Base-by-base conservation (phyloP, 2,888 invertebrate species). In the Lasioglossum morio region DNA sequence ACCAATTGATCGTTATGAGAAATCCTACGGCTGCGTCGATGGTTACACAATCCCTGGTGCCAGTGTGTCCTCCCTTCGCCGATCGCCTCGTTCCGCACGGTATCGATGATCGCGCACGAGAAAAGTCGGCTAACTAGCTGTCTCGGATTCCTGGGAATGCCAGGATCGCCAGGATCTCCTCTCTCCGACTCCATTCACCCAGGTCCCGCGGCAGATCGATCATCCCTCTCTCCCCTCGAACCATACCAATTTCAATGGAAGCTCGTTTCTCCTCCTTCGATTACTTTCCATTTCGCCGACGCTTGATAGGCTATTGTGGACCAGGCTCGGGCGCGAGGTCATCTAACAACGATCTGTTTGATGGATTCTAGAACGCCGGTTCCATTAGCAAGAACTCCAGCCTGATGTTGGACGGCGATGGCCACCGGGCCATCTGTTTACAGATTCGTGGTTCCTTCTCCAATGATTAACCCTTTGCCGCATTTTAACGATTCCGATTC, bases 1-100 rank as follows among this genome's bases (percentile, higher is more conserved):
- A 72, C 46, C 77, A 83, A 88, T 92, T 84, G 92, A 92, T 91
- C 84, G 86, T 92, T 92, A 89, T 86, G 91, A 90, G 90, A 91
- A 87, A 66, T 79, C 69, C 66, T 37, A 69, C 77, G 48, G 60
- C 4, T 69, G 10, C 23, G 23, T 37, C n/a, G 77, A 79, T 81
- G 66, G 90, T 90, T 86, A 90, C 85, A 77, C 87, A 87, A 90
- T 87, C 80, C 78, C 53, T 5, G 30, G 27, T 16, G 69, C 23
- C 57, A 53, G 73, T 77, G 53, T 53, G 75, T 14, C 16, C 73
- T 27, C 60, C 19, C 34, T 30, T 30, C 63, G 23, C 23, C 76
- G 46, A 30, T 30, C 57, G n/a, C 4, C n/a, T 57, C 30, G 63
- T 63, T 63, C 63, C 63, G 57, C 53, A 19, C 75, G 60, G n/a